Evolutionary conservation across 2,888 invertebrate genomes (phyloP).

Genomic region (Heliconius aoede): DNA sequence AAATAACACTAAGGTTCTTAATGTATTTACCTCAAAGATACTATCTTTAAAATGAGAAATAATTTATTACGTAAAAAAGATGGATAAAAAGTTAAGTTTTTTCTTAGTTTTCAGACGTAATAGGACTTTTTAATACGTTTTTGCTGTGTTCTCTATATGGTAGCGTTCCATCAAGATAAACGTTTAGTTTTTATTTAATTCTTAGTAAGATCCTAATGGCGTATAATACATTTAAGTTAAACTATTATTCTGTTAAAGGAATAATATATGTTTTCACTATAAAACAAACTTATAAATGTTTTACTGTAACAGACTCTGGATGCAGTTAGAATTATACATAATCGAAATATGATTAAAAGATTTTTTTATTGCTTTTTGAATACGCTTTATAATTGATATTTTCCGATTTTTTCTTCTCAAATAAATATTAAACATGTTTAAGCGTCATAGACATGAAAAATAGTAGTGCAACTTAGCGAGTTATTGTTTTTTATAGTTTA

Average conservation of each 20-base stretch:
- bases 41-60: not conserved
- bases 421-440: not conserved
- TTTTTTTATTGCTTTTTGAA: not conserved
- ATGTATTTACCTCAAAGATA: not conserved
- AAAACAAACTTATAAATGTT: not conserved
- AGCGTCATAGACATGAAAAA: no score
- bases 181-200: conserved; percentile 40
- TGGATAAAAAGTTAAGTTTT: conserved; percentile 19
- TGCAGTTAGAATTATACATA: not conserved
- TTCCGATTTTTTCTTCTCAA: not conserved
- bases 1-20: not conserved
- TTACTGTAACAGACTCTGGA: not conserved
- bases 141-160: conserved; percentile 40
- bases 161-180: conserved; percentile 45
- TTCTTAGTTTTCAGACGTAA: conserved; percentile 28
- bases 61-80: not conserved
- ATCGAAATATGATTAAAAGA: not conserved
- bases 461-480: no score
- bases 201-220: conserved; percentile 1
- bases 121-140: conserved; percentile 41
- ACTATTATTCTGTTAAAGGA: not conserved
- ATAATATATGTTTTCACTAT: not conserved
- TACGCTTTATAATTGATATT: not conserved
- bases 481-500: no score
- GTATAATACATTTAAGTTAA: conserved; percentile 18